Evolutionary conservation across 2,797 vertebrate species (phyloP).

Genomic region (Orestias chungarensis): DNA sequence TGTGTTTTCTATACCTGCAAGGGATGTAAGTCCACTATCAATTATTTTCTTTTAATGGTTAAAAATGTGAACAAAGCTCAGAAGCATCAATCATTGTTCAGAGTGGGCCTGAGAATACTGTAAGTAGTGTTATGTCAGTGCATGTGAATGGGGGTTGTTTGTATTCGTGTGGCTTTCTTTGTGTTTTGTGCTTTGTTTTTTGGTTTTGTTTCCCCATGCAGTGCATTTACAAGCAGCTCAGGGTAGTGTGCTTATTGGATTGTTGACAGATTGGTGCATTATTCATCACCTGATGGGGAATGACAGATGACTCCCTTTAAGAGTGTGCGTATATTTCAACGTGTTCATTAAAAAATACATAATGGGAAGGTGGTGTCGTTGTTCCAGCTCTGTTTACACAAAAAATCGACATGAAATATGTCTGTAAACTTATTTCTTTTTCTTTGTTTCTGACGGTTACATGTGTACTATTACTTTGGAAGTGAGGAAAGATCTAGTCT

Average conservation of each 20-base stretch:
- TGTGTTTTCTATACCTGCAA: slow-evolving; percentile 35
- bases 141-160: slow-evolving; percentile 16
- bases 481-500: not conserved
- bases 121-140: slow-evolving; percentile 12
- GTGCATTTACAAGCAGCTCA: slow-evolving; percentile 48
- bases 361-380: slow-evolving; percentile 11
- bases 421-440: not conserved
- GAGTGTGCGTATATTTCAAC: slow-evolving; percentile 26
- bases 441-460: not conserved
- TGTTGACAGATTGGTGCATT: slow-evolving; percentile 59
- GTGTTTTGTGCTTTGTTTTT: slow-evolving; percentile 25
- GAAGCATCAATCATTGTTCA: slow-evolving; percentile 60
- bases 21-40: slow-evolving; percentile 61
- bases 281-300: slow-evolving; percentile 67
- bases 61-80: slow-evolving; percentile 53
- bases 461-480: not conserved
- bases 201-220: slow-evolving; percentile 26
- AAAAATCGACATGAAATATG: not conserved
- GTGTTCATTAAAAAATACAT: slow-evolving; percentile 22
- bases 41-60: slow-evolving; percentile 69
- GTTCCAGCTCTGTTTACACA: not conserved
- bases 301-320: slow-evolving; percentile 56
- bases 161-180: slow-evolving; percentile 20
- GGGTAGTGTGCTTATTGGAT: slow-evolving; percentile 61
- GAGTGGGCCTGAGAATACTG: slow-evolving; percentile 12